Conservation (phyloP, 1,140 invertebrate genomes). For the Chironomus striatipennis region DNA sequence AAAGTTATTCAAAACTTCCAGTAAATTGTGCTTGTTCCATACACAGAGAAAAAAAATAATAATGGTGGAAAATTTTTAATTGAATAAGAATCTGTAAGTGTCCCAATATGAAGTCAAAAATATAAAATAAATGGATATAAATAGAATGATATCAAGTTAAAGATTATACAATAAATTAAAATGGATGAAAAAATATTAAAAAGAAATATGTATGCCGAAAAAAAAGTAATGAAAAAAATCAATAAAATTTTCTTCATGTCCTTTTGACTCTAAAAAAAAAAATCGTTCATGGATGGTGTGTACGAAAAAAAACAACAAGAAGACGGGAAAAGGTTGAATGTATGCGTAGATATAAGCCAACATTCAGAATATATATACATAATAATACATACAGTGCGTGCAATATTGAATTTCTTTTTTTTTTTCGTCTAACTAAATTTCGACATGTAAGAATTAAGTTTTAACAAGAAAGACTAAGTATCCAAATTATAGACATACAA, state of each 20-base stretch:
- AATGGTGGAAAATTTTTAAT: not conserved
- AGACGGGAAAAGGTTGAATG: not conserved
- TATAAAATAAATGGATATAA: not conserved
- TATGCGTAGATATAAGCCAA: not conserved
- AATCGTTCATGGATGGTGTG: not conserved
- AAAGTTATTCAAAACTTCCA: too few species aligned
- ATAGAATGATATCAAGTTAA: not conserved
- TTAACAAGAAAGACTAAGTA: not conserved
- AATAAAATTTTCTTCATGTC: not conserved
- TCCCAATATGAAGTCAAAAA: not conserved
- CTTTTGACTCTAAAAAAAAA: not conserved
- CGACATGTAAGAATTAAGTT: too few species aligned
- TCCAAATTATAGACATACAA: not conserved
- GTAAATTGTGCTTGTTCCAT: too few species aligned
- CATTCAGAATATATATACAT: not conserved
- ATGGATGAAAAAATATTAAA: not conserved
- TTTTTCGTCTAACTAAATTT: too few species aligned
- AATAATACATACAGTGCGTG: not conserved
- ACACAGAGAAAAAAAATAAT: not conserved
- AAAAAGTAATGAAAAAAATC: not conserved
- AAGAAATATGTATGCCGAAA: not conserved
- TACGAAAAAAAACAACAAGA: too few species aligned
- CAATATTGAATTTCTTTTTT: constrained; percentile 1
- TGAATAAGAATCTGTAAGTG: not conserved
- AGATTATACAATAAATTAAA: not conserved